phyloP scores from a whole-genome alignment of 2,797 vertebrate species.

The Gallinago nigripennis region DNA sequence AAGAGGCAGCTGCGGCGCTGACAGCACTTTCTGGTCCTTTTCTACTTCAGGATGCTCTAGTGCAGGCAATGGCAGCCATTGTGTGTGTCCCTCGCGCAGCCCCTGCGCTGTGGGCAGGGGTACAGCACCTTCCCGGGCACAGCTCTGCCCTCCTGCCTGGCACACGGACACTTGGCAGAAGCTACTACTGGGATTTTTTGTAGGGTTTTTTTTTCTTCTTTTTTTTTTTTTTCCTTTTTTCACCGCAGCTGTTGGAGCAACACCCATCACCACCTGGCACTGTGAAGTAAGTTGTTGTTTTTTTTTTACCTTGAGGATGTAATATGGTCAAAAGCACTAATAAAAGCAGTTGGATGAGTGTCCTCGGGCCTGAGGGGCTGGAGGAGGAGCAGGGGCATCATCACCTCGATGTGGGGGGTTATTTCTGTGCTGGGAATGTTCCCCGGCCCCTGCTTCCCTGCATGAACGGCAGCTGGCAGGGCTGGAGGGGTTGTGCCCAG shows the following conservation, averaged over 20 bases:
- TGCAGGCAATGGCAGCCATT: not conserved
- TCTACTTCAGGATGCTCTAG: not conserved
- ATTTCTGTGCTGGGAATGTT: not conserved
- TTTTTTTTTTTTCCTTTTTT: not conserved
- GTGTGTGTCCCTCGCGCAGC: rapidly evolving
- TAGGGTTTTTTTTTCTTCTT: not conserved
- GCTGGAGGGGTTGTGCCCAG: no score
- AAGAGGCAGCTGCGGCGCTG: not conserved
- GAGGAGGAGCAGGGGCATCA: not conserved
- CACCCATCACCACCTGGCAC: not conserved
- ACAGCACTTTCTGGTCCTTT: not conserved
- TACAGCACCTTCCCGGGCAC: not conserved
- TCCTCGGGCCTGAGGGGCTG: rapidly evolving
- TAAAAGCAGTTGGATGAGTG: conserved; percentile 26
- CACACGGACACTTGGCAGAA: not conserved
- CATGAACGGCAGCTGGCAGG: no score
- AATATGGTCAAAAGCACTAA: not conserved
- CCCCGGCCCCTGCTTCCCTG: not conserved
- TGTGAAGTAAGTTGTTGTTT: not conserved
- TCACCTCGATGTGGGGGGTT: rapidly evolving
- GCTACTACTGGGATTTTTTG: not conserved
- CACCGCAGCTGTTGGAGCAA: not conserved
- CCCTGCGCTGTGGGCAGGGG: not conserved
- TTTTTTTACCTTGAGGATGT: not conserved
- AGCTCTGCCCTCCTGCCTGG: not conserved